Evolutionary conservation across 1,140 invertebrate species (phyloP).

Genomic region (Caerostris darwini): DNA sequence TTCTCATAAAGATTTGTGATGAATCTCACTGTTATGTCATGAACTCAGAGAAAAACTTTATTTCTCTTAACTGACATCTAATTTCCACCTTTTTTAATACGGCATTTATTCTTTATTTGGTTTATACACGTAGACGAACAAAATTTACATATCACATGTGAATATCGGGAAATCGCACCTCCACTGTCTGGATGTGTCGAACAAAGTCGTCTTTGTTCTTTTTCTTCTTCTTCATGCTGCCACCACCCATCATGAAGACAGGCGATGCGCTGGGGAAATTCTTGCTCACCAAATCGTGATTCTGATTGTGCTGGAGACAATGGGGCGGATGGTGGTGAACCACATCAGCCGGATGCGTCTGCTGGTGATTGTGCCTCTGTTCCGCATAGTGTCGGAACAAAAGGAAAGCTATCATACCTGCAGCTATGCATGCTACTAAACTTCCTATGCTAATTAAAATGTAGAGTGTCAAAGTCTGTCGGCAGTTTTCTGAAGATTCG

Average conservation of each 20-base stretch:
- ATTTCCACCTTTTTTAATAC: constrained; percentile 34
- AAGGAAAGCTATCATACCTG: constrained; percentile 37
- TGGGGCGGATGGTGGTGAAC: constrained; percentile 47
- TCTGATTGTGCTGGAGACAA: constrained; percentile 72
- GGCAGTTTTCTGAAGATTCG: constrained; percentile 88
- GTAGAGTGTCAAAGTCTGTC: constrained; percentile 73
- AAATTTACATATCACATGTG: constrained; percentile 70
- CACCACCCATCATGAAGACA: constrained; percentile 63
- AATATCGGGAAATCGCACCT: constrained; percentile 72
- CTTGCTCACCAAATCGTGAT: constrained; percentile 53
- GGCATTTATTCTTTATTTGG: background rate
- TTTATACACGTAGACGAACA: background rate
- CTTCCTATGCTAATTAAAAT: constrained; percentile 62
- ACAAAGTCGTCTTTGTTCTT: constrained; percentile 69
- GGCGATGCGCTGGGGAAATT: constrained; percentile 61
- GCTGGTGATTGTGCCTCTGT: constrained; percentile 35
- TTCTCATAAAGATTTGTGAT: background rate
- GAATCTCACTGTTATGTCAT: background rate
- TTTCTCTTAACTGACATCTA: background rate
- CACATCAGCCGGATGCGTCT: constrained; percentile 61
- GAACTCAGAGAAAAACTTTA: background rate
- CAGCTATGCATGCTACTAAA: constrained; percentile 34
- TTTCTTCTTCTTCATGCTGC: constrained; percentile 67
- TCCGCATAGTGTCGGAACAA: constrained; percentile 44
- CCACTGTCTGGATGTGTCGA: constrained; percentile 71